Base-by-base conservation (phyloP, 53 echinoderm and acorn worm genomes). In the Holothuria leucospilota region DNA sequence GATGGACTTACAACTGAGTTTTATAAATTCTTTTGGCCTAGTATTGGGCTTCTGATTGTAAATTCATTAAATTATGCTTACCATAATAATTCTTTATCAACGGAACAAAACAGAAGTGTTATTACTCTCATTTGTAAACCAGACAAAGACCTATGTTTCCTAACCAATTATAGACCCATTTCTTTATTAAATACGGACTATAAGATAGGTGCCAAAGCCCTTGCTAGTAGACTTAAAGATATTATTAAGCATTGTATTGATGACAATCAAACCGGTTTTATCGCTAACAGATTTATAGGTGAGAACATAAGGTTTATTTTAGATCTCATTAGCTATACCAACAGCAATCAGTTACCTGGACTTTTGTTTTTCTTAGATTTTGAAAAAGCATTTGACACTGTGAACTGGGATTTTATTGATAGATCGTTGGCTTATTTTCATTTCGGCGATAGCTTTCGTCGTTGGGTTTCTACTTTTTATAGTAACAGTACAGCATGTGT, bases 1-100 rank as follows among this genome's bases (percentile, higher is more conserved):
- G 90, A 93, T 90, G 93, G 90, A 27, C 39, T 93, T 18, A 86
- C 93, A 49, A 60, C 58, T 29, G 88, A 90, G 74, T 90, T 93
- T 59, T 90, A 87, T 90, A 79, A 87, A 66, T 20, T 67, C 13
- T 64, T 87, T 87, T 90, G 63, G 65, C 64, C 81, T 63, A 85
- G 87, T 18, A 87, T 93, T 74, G 81, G 70, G 38, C 27, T 81
- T 72, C 56, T 72, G 20, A 23, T 92, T 49, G 30, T 86, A 8
- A 46, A 78, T 23, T 83, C 85, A 67, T 80, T 87, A 13, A 81
- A 88, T 71, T 84, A 40, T 90, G 83, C 85, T 85, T 94, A 88
- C n/a, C 66, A 74, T 41, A 61, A 60, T 68, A 82, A 86, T 29
- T 39, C 41, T 14, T 77, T 94, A 39, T 89, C 70, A 39, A 63